Evolutionary conservation across 2,888 invertebrate species (phyloP), one percentile per base, ranked within the genome.

Genomic region (Auanema sp.): DNA sequence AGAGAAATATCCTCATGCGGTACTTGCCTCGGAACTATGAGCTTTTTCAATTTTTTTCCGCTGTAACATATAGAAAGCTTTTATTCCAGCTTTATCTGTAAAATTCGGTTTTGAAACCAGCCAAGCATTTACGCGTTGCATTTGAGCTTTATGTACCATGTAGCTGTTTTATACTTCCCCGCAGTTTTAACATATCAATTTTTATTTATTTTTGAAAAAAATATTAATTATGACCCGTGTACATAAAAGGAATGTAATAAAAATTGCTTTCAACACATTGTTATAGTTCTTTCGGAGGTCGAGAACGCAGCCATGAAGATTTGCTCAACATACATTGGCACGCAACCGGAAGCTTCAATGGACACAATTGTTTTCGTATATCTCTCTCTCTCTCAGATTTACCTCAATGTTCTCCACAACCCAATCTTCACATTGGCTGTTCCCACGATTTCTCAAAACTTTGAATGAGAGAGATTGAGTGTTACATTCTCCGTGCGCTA

Each of bases 1-100:
- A 73, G 85, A 87, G 71, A 87, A 86, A 74, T 89, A 90, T 83
- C 89, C 88, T 58, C 88, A 33, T 33, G 33, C 33, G 8, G 33
- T 33, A 8, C 33, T 33, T 8, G 33, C 33, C 8, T 33, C 33
- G 33, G 33, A 33, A 8, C 33, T 33, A 33, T 33, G 33, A 33
- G 8, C 33, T 33, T 8, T 8, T 33, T 33, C 33, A n/a, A n/a
- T n/a, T 33, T 33, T 5, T 33, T 5, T 33, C 33, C 8, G 4
- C 33, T 33, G 33, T 33, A 5, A n/a, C n/a, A 33, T 33, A 8
- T 33, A 33, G 8, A 33, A 33, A 33, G 33, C 33, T 33, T 5
- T 5, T 8, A 5, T 8, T 33, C 33, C 33, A 33, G 33, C 33
- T 3, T 33, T 33, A 33, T 33, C 33, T 33, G 33, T 33, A 33